Conservation (phyloP, 2,113 vertebrate genomes). For the Phoxinus phoxinus region DNA sequence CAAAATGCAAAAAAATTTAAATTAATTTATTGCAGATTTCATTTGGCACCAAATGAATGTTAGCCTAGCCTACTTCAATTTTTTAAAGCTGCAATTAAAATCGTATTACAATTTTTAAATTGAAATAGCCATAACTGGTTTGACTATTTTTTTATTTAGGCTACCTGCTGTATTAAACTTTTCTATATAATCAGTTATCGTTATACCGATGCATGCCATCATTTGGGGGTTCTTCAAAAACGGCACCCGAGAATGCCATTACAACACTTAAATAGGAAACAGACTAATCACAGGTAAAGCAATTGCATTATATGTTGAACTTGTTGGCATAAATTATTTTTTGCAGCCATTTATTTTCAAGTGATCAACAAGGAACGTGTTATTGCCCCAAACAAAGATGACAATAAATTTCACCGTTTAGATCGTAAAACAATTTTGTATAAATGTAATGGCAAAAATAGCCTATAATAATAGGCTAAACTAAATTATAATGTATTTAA, state of each 20-base stretch:
- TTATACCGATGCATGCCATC: background rate
- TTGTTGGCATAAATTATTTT: too few relatives aligned
- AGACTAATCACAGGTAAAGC: too few relatives aligned
- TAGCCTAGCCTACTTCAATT: background rate
- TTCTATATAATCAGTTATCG: background rate
- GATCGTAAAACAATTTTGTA: background rate
- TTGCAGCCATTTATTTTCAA: too few relatives aligned
- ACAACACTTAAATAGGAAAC: background rate
- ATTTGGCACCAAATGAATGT: background rate
- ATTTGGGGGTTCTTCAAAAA: background rate
- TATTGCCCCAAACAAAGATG: too few relatives aligned
- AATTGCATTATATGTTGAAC: too few relatives aligned
- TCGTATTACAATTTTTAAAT: too few relatives aligned
- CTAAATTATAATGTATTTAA: background rate
- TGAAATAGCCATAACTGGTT: background rate
- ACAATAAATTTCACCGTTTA: too few relatives aligned
- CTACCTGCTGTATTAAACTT: background rate
- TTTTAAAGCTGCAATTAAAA: background rate
- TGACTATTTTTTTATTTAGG: background rate
- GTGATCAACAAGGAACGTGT: too few relatives aligned
- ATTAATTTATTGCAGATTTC: too few relatives aligned
- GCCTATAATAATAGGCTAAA: background rate
- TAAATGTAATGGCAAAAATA: background rate
- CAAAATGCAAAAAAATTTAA: background rate
- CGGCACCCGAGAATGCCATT: background rate